Base-by-base conservation (phyloP, 92 coral and sea anemone genomes). In the Phenganax stokvisi region DNA sequence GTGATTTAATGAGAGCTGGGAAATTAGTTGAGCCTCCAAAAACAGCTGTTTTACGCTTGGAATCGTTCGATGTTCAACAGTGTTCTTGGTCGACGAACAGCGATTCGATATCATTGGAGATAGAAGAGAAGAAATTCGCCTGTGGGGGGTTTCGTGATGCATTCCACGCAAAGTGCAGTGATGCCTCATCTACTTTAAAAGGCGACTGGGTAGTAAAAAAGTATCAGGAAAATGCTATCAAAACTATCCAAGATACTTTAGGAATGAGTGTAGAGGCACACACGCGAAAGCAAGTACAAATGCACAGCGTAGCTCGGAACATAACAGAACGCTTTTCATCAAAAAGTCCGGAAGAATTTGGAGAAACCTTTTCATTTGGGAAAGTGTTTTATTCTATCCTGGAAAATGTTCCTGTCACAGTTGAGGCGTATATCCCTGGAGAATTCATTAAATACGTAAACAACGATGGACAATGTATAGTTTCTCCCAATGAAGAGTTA, bases 71-170 rank as follows among this genome's bases (percentile, higher is more conserved):
- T 59, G 77, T 71, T 28, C 54, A 74, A 82, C 72, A 56, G 17
- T 82, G 73, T 9, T 56, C n/a, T 12, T 81, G 85, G 85, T 60
- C 62, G 57, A 70, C 56, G 27, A 57, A 69, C 74, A 37, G 71
- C 55, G 61, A 74, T 72, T 57, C 74, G 15, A 25, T 66, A 17
- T 4, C 51, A 8, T 52, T 82, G 47, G 80, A 82, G 27, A 56
- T 82, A 13, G 85, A 82, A 20, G 80, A 72, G 30, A 56, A 82
- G 68, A 29, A 54, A 58, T 82, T 82, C 58, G 80, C 85, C 44
- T 44, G 85, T 62, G 85, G 85, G 58, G 80, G 71, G 15, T 82
- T 82, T 59, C 72, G 80, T 31, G 51, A 82, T 72, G 85, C 85
- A 15, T 72, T n/a, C 80, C 79, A 53, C 11, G 80, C 80, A 1